phyloP scores from a whole-genome alignment of 2,888 invertebrate genomes.

The Drosophila emarginata region DNA sequence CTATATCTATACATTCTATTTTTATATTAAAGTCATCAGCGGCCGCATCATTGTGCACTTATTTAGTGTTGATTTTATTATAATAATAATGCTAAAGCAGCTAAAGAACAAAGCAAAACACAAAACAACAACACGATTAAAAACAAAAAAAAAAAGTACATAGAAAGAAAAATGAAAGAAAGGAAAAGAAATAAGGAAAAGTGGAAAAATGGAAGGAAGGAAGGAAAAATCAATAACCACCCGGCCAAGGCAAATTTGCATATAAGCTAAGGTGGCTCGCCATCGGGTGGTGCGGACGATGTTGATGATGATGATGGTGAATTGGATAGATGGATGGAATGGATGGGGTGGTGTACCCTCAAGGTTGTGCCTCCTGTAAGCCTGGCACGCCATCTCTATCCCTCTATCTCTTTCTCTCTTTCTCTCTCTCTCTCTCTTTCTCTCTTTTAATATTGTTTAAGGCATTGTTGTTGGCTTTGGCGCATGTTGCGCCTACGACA shows the following conservation, averaged over 20 bases:
- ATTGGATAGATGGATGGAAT: not conserved
- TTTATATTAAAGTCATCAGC: not conserved
- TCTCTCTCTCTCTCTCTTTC: too few relatives aligned
- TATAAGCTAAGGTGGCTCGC: constrained; percentile 7
- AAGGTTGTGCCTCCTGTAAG: constrained; percentile 8
- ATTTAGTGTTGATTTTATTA: constrained; percentile 68
- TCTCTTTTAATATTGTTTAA: constrained; percentile 12
- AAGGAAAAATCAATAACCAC: constrained; percentile 69
- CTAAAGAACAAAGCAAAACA: constrained; percentile 11
- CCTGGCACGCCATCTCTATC: not conserved
- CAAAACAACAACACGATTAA: constrained; percentile 21
- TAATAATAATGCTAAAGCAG: constrained; percentile 61
- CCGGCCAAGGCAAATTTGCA: constrained; percentile 52
- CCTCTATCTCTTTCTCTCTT: not conserved
- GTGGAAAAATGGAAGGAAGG: constrained; percentile 24
- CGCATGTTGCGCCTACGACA: constrained; percentile 30
- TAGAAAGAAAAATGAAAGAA: constrained; percentile 14
- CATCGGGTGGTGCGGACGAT: constrained; percentile 3
- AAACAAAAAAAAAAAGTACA: constrained; percentile 3
- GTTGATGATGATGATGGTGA: not conserved
- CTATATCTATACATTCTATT: constrained; percentile 4
- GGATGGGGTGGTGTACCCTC: constrained; percentile 8
- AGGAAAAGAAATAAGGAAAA: constrained; percentile 29
- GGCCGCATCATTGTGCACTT: constrained; percentile 9
- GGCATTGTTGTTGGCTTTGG: constrained; percentile 19